Base-by-base conservation (phyloP, 1,140 invertebrate species). In the Pseudomyrmex sp. region DNA sequence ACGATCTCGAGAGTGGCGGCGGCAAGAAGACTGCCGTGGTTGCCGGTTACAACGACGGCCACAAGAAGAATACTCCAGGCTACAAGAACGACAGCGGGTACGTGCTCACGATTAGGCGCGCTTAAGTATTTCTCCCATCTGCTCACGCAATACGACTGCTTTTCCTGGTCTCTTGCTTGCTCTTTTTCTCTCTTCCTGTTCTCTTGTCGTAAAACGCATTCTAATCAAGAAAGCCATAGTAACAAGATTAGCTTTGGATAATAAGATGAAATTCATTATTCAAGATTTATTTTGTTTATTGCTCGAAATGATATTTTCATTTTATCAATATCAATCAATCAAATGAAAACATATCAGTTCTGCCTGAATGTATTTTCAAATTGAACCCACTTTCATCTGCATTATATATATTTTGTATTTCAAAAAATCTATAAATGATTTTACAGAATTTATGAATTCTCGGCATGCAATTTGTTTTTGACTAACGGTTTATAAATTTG, bases 71-170 rank as follows among this genome's bases (percentile, higher is more conserved):
- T 91, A 92, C 93, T 89, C 88, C 93, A 50, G 91, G 93, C 35
- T 94, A 94, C 85, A 94, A 94, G 73, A 94, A 94, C 85, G 93
- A 94, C 89, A 94, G 93, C 91, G 94, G 92, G 93, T 94, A 79
- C 91, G 91, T 79, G 86, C 73, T 54, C 68, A 75, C 59, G 75
- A 89, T 61, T 73, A 80, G 12, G 13, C n/a, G 61, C 48, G 18
- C 26, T 68, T 66, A 35, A 35, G 35, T 66, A 18, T 74, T 18
- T 23, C 58, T 20, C 1, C 0, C 18, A 2, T 68, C 52, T 4
- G 9, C 50, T 76, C 61, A 65, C n/a, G 23, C 58, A 23, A 35
- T 10, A 20, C 15, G 15, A 65, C 2, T 1, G 62, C 20, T 69
- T 62, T 50, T 18, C 3, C 12, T 50, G 9, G 2, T 61, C 63